Base-by-base conservation (phyloP, 2,113 vertebrate species). In the Helogale parvula region DNA sequence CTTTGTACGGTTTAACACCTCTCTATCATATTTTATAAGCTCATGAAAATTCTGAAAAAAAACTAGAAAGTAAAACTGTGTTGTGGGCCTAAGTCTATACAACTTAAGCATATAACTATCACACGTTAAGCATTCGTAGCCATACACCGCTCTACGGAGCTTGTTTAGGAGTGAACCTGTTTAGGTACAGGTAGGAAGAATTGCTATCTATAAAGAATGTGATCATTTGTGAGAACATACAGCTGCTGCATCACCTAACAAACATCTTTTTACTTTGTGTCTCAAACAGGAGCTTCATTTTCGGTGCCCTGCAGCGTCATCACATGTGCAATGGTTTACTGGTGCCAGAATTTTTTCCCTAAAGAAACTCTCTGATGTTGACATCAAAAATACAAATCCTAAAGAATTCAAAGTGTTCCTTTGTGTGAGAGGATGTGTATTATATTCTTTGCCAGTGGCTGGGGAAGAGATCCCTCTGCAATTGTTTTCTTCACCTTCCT, bases 81-180 rank as follows among this genome's bases (percentile, higher is more conserved):
- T 60, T n/a, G 19, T 0, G 29, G 14, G 69, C 71, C 63, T 65
- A 92, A 91, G 6, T 60, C 45, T 77, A 1, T 12, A 68, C 23
- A 71, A 45, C 21, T 45, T 81, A 71, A 76, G 57, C 29, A n/a
- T 10, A 41, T 3, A 50, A 21, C 41, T n/a, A 80, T 52, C 19
- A 87, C 13, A 9, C 52, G 15, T 7, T 77, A 19, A 92, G 13
- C 5, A 45, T 19, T 72, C 11, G 2, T 0, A 80, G 57, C 21
- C 8, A 29, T n/a, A 13, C 1, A 47, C 1, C 2, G 33, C 3
- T 3, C 2, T 19, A 69, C 0, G 0, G 41, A 63, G 0, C 8
- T 74, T 15, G 11, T 60, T 72, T 23, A 2, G 14, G 27, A 13
- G 45, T 29, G 63, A 82, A 38, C 3, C 12, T 66, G 25, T 65